Evolutionary conservation across 1,140 invertebrate species (phyloP), one percentile per base, ranked within the genome.

Genomic region (Bilobella aurantiaca): DNA sequence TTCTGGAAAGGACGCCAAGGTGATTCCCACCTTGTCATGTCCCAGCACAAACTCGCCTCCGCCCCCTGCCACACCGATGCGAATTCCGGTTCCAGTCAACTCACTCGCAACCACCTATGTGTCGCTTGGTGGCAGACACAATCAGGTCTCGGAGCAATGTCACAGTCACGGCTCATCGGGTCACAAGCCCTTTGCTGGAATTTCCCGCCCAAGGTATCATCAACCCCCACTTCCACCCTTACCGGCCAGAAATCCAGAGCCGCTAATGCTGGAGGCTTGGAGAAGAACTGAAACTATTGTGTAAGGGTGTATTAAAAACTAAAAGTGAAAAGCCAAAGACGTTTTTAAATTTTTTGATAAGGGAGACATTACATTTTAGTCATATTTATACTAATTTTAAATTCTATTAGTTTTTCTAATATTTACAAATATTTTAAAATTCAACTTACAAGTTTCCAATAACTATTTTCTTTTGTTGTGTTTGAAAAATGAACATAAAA

Each of bases 211-310:
- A 16, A 53, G 49, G 49, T 58, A 56, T 23, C 63, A 69, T 30
- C 64, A 69, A 58, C 69, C 61, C 58, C 61, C 65, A 3, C 21
- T 67, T 18, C 69, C 69, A 8, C 65, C 68, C 21, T 29, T 69
- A 0, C 68, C 66, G 16, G 59, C 69, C 16, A 60, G 67, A 47
- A 71, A 65, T 37, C 59, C 57, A 3, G 30, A 64, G 37, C 64
- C 59, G 18, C 57, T 30, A 18, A n/a, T 64, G 29, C 68, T 66
- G 28, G 71, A 72, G 21, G 66, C 65, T 3, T 72, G 71, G 71
- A 27, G 68, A 57, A 31, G 71, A n/a, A 68, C 65, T 1, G 71
- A 72, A 62, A 72, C 71, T 1, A 72, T 72, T 31, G 68, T 72
- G 1, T 72, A 67, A 62, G 18, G 53, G 8, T 42, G n/a, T n/a